Conservation (phyloP, 2,888 invertebrate species). For the Glaucopsyche alexis region DNA sequence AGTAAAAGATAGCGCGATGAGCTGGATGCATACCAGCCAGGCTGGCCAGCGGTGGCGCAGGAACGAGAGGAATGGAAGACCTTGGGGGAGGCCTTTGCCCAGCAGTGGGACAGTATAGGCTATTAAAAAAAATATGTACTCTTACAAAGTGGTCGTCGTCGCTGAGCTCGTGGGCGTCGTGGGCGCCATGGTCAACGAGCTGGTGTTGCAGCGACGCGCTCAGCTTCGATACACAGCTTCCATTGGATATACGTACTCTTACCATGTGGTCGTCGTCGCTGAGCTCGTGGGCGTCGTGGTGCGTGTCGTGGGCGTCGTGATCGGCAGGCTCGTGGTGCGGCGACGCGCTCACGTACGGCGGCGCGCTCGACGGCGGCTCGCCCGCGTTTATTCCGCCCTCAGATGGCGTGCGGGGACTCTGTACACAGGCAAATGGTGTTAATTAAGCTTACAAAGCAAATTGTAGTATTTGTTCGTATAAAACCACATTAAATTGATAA, state of each 20-base stretch:
- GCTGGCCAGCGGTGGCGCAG: no score
- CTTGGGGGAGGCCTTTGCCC: no score
- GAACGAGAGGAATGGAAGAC: no score
- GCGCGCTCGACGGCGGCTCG: conserved; percentile 56
- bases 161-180: conserved; percentile 53
- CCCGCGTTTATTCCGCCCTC: conserved; percentile 51
- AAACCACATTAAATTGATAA: no score
- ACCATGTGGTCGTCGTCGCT: conserved; percentile 78
- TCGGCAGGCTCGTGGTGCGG: conserved; percentile 60
- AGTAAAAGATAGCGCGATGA: no score
- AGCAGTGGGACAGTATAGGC: no score
- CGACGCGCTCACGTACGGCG: conserved; percentile 57
- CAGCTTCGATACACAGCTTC: no score
- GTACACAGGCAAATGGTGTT: conserved; percentile 30
- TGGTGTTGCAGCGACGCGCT: conserved; percentile 54
- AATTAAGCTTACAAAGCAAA: not conserved
- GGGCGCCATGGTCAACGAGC: conserved; percentile 71
- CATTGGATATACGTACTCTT: conserved; percentile 41
- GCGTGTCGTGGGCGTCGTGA: conserved; percentile 67
- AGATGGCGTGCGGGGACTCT: conserved; percentile 79
- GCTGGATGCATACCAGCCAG: no score
- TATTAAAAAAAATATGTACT: no score
- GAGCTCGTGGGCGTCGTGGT: conserved; percentile 50
- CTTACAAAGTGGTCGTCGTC: conserved; percentile 77
- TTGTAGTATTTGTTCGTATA: no score